Evolutionary conservation across 1,140 invertebrate species (phyloP).

Genomic region (Ostrea edulis): DNA sequence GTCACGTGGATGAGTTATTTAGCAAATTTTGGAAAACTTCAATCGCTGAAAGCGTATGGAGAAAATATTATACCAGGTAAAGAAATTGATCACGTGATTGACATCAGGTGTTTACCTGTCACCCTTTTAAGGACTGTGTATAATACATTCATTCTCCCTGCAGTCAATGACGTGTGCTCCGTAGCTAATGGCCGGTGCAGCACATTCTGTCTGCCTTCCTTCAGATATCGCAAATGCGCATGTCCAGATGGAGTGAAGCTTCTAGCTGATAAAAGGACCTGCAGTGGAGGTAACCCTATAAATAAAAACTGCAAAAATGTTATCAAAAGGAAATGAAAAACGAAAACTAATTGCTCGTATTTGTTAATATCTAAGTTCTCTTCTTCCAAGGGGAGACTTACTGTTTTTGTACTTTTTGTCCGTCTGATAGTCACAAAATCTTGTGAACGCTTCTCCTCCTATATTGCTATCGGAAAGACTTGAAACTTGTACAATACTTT

Average conservation of each 20-base stretch:
- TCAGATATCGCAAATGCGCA: background rate
- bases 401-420: no score
- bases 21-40: background rate
- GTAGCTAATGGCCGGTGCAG: slow-evolving; percentile 24
- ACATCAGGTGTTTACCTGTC: background rate
- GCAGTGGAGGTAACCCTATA: background rate
- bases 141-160: background rate
- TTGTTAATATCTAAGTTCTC: background rate
- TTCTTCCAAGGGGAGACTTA: no score
- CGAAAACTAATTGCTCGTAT: background rate
- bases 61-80: background rate
- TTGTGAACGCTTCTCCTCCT: no score
- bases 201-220: slow-evolving; percentile 5
- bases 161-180: slow-evolving; percentile 5
- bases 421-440: no score
- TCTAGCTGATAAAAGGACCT: background rate
- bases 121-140: background rate
- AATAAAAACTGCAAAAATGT: background rate
- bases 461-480: no score
- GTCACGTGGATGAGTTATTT: background rate
- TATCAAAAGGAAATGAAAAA: background rate
- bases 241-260: slow-evolving; percentile 24
- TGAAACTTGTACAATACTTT: no score
- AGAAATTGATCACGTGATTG: background rate
- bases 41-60: background rate